These are phyloP conservation scores for Thecophora atra DNA, from an alignment of 2,888 invertebrate genomes.

Conservation along the genomic window DNA sequence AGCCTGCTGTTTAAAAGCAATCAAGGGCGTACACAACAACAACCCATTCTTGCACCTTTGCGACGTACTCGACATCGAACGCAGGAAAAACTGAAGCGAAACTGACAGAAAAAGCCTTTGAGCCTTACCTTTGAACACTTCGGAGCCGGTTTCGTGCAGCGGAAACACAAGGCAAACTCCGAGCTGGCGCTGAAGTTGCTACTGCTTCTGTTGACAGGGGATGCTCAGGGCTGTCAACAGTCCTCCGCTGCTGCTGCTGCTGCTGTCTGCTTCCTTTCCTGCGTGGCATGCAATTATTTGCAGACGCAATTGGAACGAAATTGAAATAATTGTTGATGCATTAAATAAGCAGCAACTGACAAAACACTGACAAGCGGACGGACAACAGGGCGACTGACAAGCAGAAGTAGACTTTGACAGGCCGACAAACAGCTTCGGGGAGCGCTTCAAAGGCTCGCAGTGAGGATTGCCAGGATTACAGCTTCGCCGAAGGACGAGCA, in stretches of 20 bases:
- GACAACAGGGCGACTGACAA: constrained; percentile 54
- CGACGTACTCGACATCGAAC: not conserved
- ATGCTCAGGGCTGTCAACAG: constrained; percentile 16
- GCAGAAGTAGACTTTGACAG: constrained; percentile 3
- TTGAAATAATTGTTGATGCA: constrained; percentile 61
- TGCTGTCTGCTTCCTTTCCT: not conserved
- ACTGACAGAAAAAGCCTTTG: not conserved
- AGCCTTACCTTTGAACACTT: constrained; percentile 18
- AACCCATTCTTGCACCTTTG: constrained; percentile 27
- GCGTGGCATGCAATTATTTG: constrained; percentile 8
- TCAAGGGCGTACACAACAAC: not conserved
- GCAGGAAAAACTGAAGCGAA: not conserved
- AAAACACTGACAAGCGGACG: constrained; percentile 42
- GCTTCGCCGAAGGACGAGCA: not conserved
- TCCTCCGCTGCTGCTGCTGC: not conserved
- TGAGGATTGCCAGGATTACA: constrained; percentile 25
- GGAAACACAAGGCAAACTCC: not conserved
- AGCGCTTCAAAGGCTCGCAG: not conserved
- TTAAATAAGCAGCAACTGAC: constrained; percentile 53
- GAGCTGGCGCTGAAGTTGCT: constrained; percentile 14
- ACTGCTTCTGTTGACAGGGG: constrained; percentile 21
- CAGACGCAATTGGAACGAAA: constrained; percentile 45
- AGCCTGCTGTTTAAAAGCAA: constrained; percentile 13
- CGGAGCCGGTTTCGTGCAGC: not conserved
- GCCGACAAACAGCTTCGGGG: not conserved